phyloP scores from a whole-genome alignment of 2,113 vertebrate species.

The Mugil cephalus region DNA sequence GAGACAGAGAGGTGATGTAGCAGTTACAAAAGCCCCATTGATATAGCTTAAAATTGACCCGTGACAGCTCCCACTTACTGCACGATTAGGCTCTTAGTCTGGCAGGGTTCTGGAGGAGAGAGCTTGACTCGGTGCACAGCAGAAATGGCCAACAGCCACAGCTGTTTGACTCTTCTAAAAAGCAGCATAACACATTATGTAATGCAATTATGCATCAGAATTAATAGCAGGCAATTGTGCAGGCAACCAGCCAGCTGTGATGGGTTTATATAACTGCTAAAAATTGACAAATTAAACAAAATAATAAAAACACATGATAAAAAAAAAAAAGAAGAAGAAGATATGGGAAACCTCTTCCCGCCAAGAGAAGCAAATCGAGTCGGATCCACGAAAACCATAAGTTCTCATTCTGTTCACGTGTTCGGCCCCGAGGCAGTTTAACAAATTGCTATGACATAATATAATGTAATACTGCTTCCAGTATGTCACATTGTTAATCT shows the following conservation, averaged over 20 bases:
- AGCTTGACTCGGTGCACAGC: constrained; percentile 46
- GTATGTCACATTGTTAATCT: constrained; percentile 72
- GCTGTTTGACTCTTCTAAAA: constrained; percentile 73
- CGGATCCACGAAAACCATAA: constrained; percentile 24
- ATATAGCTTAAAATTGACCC: constrained; percentile 62
- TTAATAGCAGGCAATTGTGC: constrained; percentile 80
- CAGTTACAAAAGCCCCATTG: constrained; percentile 54
- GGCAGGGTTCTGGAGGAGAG: constrained; percentile 34
- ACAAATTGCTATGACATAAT: constrained; percentile 75
- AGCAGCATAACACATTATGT: constrained; percentile 75
- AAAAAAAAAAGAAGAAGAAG: neutral
- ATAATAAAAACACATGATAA: too few species aligned
- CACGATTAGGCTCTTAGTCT: constrained; percentile 48
- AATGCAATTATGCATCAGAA: constrained; percentile 80
- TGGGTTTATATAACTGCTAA: constrained; percentile 77
- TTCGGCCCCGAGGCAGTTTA: constrained; percentile 56
- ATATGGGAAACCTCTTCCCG: constrained; percentile 51
- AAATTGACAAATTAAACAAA: constrained; percentile 64
- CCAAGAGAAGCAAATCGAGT: constrained; percentile 12
- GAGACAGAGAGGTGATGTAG: constrained; percentile 44
- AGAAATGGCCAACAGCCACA: constrained; percentile 62
- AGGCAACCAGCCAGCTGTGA: constrained; percentile 77
- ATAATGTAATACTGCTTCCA: constrained; percentile 66
- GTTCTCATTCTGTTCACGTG: constrained; percentile 37
- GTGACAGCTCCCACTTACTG: constrained; percentile 50